Base-by-base conservation (phyloP, 2,888 invertebrate species). In the Linyphia triangularis region DNA sequence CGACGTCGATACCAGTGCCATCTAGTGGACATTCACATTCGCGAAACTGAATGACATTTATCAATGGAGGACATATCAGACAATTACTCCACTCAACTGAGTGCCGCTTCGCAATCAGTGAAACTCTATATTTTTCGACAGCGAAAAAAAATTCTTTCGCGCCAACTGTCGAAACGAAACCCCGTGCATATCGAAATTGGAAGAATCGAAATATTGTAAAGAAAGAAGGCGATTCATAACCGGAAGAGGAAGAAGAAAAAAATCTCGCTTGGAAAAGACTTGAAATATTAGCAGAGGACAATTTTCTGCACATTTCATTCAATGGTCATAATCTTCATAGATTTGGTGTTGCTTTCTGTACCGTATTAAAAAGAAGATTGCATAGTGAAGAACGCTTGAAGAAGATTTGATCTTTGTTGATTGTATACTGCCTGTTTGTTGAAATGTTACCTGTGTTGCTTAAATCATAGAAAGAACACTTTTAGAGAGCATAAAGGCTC, bases 401-500 rank as follows among this genome's bases (percentile, higher is more conserved):
- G 2, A 13, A 19, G 19, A 5, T 19, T 2, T 9, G 72, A 72
- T 28, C 72, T 33, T 67, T 33, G 67, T 67, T 67, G 73, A 73
- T 51, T 70, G 51, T 16, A 26, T 26, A 61, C 86, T 61, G 67
- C 57, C 67, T 65, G 79, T 81, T 81, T 88, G 86, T 88, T 88
- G 75, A 65, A 63, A 61, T 61, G 78, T 85, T 85, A 61, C 67
- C 65, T 72, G 85, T 73, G 85, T 86, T 86, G 85, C 85, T 88
- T 86, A 63, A 75, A 88, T 81, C 81, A 88, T 88, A 88, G 86
- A 88, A 33, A 77, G 70, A 65, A 57, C 75, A 81, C 75, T 75
- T 83, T 85, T 88, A 88, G 86, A 65, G 86, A 81, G 86, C 69
- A 16, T 70, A 72, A 77, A 77, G 28, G 69, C 78, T 85, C 69